phyloP scores from a whole-genome alignment of 2,888 invertebrate genomes.

The Theretra japonica region DNA sequence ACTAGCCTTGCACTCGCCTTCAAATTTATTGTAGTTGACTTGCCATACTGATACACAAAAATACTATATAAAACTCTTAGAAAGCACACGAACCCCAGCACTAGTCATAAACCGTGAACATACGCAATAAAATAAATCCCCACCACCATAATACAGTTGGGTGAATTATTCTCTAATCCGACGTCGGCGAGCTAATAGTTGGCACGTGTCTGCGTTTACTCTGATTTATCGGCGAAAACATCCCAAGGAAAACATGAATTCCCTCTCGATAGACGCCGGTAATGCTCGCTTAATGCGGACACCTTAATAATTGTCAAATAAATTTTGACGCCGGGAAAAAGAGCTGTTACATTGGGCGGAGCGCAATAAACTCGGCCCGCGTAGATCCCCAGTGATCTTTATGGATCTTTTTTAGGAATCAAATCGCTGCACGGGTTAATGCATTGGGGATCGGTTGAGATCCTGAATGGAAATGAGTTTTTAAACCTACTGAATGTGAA shows the following conservation, averaged over 20 bases:
- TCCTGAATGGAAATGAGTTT: too few relatives aligned
- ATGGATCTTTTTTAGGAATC: constrained; percentile 10
- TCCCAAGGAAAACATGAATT: constrained; percentile 83
- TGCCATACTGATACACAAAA: too few relatives aligned
- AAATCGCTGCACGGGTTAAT: constrained; percentile 24
- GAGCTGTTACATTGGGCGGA: constrained; percentile 61
- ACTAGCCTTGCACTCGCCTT: too few relatives aligned
- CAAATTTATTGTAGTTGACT: too few relatives aligned
- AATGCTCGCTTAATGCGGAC: constrained; percentile 80
- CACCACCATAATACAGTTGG: constrained; percentile 81
- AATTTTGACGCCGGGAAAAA: constrained; percentile 71
- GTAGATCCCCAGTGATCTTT: constrained; percentile 44
- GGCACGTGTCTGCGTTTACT: constrained; percentile 78
- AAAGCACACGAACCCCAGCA: background rate
- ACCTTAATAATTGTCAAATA: constrained; percentile 84
- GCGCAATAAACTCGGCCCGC: constrained; percentile 68
- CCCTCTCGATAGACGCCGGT: constrained; percentile 65
- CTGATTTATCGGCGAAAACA: constrained; percentile 79
- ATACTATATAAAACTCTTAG: background rate
- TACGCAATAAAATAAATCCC: constrained; percentile 82
- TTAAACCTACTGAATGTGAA: too few relatives aligned
- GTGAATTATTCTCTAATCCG: constrained; percentile 85
- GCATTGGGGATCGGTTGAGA: constrained; percentile 2
- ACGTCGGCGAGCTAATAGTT: constrained; percentile 81
- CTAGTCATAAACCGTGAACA: constrained; percentile 15